Conservation (phyloP, 2,797 vertebrate genomes). For the Craterocephalus amniculus region DNA sequence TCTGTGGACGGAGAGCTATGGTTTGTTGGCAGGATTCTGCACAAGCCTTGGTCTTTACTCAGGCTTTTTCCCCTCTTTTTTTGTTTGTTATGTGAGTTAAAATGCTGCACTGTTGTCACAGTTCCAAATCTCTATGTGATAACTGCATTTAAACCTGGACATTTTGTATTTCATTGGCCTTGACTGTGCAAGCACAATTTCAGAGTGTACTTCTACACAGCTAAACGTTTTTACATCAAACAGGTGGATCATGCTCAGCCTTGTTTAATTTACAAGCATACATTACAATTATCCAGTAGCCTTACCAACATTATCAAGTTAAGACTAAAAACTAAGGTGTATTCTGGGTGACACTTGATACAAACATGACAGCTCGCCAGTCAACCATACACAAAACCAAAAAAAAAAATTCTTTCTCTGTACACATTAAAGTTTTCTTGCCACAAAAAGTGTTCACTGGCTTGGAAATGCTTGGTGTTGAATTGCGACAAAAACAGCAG, state of each 20-base stretch:
- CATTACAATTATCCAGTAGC: background rate
- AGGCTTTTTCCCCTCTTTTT: slow-evolving; percentile 41
- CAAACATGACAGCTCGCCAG: background rate
- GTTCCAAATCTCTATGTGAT: slow-evolving; percentile 53
- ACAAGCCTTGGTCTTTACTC: slow-evolving; percentile 57
- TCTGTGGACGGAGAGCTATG: slow-evolving; percentile 64
- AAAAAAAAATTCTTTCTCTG: too few relatives aligned
- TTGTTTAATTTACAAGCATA: background rate
- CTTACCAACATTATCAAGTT: background rate
- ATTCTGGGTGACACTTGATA: background rate
- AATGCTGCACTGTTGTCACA: slow-evolving; percentile 45
- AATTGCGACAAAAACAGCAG: background rate
- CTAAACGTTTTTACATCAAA: slow-evolving; percentile 2
- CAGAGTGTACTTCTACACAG: background rate
- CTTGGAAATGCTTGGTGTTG: background rate
- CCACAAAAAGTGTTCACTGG: background rate
- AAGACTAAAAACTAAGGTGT: background rate
- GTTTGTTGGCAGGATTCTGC: slow-evolving; percentile 63
- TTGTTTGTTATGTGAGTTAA: slow-evolving; percentile 53
- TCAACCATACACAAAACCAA: background rate
- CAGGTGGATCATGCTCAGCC: background rate
- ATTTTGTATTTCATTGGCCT: slow-evolving; percentile 36
- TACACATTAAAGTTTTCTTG: background rate
- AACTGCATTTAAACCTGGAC: slow-evolving; percentile 47
- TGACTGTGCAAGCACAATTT: slow-evolving; percentile 22